These are phyloP conservation scores for Pantala flavescens DNA, from an alignment of 1,140 invertebrate species.

Conservation along the genomic window DNA sequence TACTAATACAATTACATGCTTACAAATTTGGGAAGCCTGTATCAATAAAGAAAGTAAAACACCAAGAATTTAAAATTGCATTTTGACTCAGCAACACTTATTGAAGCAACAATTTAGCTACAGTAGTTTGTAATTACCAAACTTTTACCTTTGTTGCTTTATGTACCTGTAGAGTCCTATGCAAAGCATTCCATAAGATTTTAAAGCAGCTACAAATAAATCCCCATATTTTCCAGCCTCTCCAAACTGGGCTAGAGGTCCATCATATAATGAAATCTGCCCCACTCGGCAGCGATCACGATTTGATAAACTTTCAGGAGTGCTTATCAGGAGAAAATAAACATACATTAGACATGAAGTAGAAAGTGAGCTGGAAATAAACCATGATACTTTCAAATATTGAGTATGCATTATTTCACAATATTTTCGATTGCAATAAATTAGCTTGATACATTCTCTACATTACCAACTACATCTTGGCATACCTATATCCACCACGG, in stretches of 20 bases:
- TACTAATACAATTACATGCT: no score
- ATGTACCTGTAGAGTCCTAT: conserved; percentile 89
- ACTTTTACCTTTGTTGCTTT: conserved; percentile 14
- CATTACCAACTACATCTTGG: no score
- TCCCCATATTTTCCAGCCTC: conserved; percentile 92
- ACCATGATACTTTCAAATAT: no score
- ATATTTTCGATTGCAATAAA: no score
- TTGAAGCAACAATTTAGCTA: neutral
- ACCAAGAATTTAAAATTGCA: no score
- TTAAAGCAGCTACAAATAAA: conserved; percentile 91
- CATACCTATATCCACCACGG: conserved; percentile 79
- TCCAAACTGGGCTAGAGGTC: conserved; percentile 90
- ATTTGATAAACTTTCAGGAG: conserved; percentile 88
- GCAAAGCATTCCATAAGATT: conserved; percentile 97
- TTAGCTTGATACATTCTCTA: no score
- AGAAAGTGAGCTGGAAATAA: no score
- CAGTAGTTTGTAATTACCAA: conserved; percentile 13
- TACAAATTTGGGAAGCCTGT: no score
- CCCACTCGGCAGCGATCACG: conserved; percentile 90
- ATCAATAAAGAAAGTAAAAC: no score
- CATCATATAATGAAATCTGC: conserved; percentile 94
- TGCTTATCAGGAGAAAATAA: conserved; percentile 47
- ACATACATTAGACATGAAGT: no score
- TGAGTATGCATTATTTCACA: no score
- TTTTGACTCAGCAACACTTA: no score